Evolutionary conservation across 1,140 invertebrate genomes (phyloP).

Genomic region (Drosophila fuyamai): DNA sequence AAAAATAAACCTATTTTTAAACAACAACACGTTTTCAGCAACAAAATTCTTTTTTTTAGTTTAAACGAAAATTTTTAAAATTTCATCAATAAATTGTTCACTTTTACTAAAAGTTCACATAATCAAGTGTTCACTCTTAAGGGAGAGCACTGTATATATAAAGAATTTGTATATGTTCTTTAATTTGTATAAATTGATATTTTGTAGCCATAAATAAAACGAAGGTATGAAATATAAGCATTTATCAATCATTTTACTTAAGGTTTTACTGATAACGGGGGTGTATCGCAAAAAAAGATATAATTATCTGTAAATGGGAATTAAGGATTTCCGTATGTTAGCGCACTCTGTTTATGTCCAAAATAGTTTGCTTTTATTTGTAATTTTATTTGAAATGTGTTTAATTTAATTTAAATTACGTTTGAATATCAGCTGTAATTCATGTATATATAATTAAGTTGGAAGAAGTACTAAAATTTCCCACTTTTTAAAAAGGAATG

Average conservation of each 20-base stretch:
- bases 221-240: slow-evolving; percentile 57
- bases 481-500: too few species aligned
- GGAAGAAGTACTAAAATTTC: too few species aligned
- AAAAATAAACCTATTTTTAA: slow-evolving; percentile 2
- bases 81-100: slow-evolving; percentile 1
- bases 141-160: slow-evolving; percentile 41
- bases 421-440: too few species aligned
- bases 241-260: slow-evolving; percentile 17
- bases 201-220: slow-evolving; percentile 78
- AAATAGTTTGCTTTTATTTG: background rate
- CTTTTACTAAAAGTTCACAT: slow-evolving; percentile 10
- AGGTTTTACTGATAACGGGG: slow-evolving; percentile 6
- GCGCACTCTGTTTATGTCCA: background rate
- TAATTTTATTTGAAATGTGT: too few species aligned
- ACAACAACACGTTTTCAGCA: slow-evolving; percentile 1
- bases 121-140: slow-evolving; percentile 11
- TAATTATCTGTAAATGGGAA: background rate
- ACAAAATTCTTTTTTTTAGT: slow-evolving; percentile 1
- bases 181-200: slow-evolving; percentile 78
- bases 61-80: slow-evolving; percentile 3
- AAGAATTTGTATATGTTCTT: slow-evolving; percentile 79
- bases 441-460: too few species aligned
- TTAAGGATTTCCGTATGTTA: background rate
- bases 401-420: too few species aligned
- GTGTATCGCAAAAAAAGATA: background rate